Conservation (phyloP, 1,140 invertebrate genomes). For the Augochlora pura region DNA sequence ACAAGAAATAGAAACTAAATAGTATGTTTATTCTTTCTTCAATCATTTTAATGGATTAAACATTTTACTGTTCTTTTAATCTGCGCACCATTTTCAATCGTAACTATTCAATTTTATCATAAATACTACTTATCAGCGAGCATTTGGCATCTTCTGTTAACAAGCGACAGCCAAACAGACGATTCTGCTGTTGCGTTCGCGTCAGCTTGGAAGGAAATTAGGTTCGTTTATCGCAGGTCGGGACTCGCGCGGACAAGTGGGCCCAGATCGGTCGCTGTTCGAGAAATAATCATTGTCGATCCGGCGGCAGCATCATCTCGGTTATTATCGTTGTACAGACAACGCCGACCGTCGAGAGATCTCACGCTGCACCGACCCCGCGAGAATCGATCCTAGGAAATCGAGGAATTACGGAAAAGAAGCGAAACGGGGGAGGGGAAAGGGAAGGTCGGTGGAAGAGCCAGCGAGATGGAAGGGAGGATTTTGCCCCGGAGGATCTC, state of each 20-base stretch:
- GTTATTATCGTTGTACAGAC: conserved; percentile 36
- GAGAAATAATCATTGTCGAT: conserved; percentile 10
- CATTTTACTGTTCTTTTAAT: no score
- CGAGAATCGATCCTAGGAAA: conserved; percentile 43
- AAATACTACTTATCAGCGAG: no score
- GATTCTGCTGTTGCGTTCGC: background rate
- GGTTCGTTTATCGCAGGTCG: conserved; percentile 9
- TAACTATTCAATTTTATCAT: no score
- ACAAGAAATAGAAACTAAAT: no score
- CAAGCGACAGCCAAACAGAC: no score
- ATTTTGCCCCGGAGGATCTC: conserved; percentile 30
- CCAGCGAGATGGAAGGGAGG: background rate
- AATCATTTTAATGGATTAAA: no score
- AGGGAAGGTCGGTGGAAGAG: background rate
- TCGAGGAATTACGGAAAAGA: conserved; percentile 44
- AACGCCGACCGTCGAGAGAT: conserved; percentile 53
- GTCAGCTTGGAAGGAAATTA: conserved; percentile 7
- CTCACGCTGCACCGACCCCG: conserved; percentile 66
- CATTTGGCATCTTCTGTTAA: no score
- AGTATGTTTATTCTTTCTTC: no score
- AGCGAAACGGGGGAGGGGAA: background rate
- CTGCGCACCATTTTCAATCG: no score
- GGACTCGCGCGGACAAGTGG: background rate
- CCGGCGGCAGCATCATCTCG: background rate
- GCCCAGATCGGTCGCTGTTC: background rate